phyloP scores from a whole-genome alignment of 2,113 vertebrate species.

The Baryphthengus martii region DNA sequence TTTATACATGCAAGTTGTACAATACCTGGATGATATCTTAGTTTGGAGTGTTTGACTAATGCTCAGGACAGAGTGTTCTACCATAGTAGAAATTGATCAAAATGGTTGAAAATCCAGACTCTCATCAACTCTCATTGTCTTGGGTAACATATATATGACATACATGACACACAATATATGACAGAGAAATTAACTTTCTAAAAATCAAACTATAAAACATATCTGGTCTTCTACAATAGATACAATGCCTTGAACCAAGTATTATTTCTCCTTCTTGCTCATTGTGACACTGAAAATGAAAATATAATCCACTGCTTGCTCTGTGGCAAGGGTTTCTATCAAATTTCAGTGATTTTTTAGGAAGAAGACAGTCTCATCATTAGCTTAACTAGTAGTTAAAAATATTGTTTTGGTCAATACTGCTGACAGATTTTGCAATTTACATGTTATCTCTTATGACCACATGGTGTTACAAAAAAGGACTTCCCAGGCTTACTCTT shows the following conservation, averaged over 20 bases:
- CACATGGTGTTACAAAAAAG: neutral
- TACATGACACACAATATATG: neutral
- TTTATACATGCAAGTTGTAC: neutral
- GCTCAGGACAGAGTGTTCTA: neutral
- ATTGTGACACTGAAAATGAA: neutral
- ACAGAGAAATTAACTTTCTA: neutral
- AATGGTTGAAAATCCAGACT: neutral
- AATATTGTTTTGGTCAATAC: neutral
- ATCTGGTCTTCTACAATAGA: neutral
- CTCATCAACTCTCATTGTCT: neutral
- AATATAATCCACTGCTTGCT: neutral
- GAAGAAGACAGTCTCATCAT: neutral
- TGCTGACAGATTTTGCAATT: neutral
- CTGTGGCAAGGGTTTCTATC: neutral
- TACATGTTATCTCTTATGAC: neutral
- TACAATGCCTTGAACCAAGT: neutral
- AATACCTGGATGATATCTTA: neutral
- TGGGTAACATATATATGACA: neutral
- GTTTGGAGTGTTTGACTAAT: neutral
- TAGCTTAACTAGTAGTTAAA: neutral
- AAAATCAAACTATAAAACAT: neutral
- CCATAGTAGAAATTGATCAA: neutral
- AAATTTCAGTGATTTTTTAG: neutral
- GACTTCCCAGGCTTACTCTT: neutral
- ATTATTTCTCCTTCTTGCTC: neutral